Evolutionary conservation across 2,113 vertebrate species (phyloP).

Genomic region (Myanophis thanlyinensis): DNA sequence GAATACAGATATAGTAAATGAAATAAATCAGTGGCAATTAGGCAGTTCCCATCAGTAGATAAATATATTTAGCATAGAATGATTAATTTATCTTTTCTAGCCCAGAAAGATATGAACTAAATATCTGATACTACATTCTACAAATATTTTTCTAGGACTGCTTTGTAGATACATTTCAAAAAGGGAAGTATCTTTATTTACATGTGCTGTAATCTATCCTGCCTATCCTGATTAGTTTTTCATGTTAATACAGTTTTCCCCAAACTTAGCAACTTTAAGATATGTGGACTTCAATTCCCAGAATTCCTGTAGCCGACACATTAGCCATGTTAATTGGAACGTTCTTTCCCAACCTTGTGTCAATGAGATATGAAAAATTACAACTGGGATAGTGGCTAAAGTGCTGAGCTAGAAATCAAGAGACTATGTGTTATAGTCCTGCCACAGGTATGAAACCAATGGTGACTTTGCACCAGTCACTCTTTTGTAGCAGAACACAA

Average conservation of each 20-base stretch:
- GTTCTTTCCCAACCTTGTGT: background rate
- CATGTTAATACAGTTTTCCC: no score
- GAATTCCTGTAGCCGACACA: no score
- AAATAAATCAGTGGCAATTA: background rate
- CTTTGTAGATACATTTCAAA: background rate
- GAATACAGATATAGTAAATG: background rate
- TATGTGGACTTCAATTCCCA: no score
- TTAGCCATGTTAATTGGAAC: no score
- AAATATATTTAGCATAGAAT: background rate
- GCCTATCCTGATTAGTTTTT: background rate
- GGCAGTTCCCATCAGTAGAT: background rate
- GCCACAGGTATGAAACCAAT: background rate
- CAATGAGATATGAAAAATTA: background rate
- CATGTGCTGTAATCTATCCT: background rate
- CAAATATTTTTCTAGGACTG: background rate
- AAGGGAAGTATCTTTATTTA: background rate
- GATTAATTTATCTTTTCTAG: no score
- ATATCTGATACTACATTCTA: background rate
- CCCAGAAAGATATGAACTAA: background rate
- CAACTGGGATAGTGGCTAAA: background rate
- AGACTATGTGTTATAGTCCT: background rate
- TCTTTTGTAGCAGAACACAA: background rate
- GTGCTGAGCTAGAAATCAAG: background rate
- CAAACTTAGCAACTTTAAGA: no score
- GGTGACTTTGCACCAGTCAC: background rate